These are phyloP conservation scores for Falco cherrug DNA, from an alignment of 2,797 vertebrate genomes.

Conservation along the genomic window DNA sequence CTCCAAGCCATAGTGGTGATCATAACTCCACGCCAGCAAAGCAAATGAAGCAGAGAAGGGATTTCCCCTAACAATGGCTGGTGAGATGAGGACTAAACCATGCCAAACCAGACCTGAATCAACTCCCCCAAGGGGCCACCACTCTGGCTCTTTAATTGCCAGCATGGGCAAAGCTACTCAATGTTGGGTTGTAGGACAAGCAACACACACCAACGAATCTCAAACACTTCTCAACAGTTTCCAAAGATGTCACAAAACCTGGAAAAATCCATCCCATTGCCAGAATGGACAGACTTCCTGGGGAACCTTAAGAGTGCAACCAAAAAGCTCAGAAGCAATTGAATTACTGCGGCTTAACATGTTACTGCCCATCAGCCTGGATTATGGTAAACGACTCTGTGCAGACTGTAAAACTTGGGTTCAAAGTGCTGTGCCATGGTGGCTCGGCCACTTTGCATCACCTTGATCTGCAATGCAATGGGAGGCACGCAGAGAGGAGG, in stretches of 20 bases:
- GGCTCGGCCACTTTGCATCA: background rate
- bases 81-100: background rate
- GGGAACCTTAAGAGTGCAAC: background rate
- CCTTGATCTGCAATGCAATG: fast-evolving
- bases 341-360: background rate
- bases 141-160: background rate
- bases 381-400: fast-evolving
- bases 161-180: background rate
- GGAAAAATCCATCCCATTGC: background rate
- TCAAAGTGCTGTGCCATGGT: background rate
- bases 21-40: background rate
- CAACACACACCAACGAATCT: fast-evolving
- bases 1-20: background rate
- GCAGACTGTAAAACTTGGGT: background rate
- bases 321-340: background rate
- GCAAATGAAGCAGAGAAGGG: fast-evolving
- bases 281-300: background rate
- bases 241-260: background rate
- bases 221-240: fast-evolving
- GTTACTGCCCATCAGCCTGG: background rate
- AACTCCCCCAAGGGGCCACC: background rate
- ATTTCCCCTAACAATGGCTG: too few species aligned
- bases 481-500: background rate
- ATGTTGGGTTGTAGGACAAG: fast-evolving
- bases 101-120: background rate